These are phyloP conservation scores for Colistium nudipinnis DNA, from an alignment of 2,113 vertebrate species.

Conservation along the genomic window DNA sequence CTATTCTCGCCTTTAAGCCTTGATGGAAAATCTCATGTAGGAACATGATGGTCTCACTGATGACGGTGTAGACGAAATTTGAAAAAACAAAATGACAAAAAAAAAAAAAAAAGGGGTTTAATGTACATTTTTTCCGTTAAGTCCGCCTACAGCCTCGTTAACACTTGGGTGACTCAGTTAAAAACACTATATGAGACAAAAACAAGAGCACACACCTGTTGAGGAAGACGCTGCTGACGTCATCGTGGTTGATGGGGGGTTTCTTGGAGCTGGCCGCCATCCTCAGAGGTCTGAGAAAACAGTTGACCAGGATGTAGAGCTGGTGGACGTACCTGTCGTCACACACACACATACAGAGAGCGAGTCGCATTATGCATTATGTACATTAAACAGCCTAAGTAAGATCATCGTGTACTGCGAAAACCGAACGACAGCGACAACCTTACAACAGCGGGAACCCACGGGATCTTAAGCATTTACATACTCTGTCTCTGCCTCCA, in stretches of 20 bases:
- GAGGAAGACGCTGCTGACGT: slow-evolving; percentile 98
- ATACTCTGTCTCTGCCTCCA: slow-evolving; percentile 96
- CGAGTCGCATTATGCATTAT: no score
- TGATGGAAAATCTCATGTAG: slow-evolving; percentile 99
- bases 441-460: neutral
- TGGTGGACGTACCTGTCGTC: slow-evolving; percentile 87
- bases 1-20: slow-evolving; percentile 96
- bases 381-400: no score
- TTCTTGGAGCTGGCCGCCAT: slow-evolving; percentile 99
- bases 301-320: slow-evolving; percentile 94
- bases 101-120: no score
- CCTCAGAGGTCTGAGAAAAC: slow-evolving; percentile 92
- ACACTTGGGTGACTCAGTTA: slow-evolving; percentile 9
- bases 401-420: neutral
- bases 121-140: no score
- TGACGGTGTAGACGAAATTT: slow-evolving; percentile 19
- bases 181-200: neutral
- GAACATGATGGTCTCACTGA: slow-evolving; percentile 99
- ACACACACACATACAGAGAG: slow-evolving; percentile 20
- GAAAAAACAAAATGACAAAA: slow-evolving; percentile 24
- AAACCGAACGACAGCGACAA: slow-evolving; percentile 6
- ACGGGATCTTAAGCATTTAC: slow-evolving; percentile 37
- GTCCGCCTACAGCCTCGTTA: neutral
- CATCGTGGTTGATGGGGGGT: slow-evolving; percentile 93
- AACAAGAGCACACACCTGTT: slow-evolving; percentile 87